Conservation (phyloP, 2,888 invertebrate genomes). For the Gortyna flavago region DNA sequence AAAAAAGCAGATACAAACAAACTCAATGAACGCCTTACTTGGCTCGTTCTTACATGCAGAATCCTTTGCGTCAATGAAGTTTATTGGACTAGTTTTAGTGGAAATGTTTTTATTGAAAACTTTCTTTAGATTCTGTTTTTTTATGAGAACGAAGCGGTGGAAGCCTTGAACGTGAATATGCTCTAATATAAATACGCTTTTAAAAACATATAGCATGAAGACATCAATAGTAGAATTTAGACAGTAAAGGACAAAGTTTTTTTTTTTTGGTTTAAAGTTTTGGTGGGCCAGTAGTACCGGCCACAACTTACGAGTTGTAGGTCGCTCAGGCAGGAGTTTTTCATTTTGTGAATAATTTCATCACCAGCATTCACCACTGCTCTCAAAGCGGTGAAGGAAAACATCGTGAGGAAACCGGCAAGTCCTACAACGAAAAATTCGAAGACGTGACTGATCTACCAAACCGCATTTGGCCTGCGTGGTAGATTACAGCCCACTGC, state of each 20-base stretch:
- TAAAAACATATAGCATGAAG: neutral
- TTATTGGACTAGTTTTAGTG: slow-evolving; percentile 65
- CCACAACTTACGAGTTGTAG: no score
- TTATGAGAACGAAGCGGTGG: slow-evolving; percentile 10
- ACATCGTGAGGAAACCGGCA: neutral
- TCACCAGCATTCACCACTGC: neutral
- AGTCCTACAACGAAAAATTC: neutral
- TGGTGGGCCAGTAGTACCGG: no score
- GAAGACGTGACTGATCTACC: neutral
- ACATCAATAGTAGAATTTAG: neutral
- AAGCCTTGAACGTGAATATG: slow-evolving; percentile 16
- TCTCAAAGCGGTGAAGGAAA: neutral
- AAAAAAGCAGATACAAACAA: slow-evolving; percentile 57
- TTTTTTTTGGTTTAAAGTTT: no score
- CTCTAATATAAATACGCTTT: neutral
- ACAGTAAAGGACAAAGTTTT: neutral
- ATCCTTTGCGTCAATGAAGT: slow-evolving; percentile 64
- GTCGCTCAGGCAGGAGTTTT: no score
- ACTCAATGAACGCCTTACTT: slow-evolving; percentile 62
- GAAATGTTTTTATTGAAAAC: slow-evolving; percentile 58
- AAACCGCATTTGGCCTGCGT: neutral
- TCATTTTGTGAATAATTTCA: no score
- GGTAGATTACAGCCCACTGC: no score
- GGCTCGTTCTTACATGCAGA: slow-evolving; percentile 61
- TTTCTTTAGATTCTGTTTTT: slow-evolving; percentile 18